Conservation (phyloP, 2,113 vertebrate genomes). For the Gallinago paraguaiae region DNA sequence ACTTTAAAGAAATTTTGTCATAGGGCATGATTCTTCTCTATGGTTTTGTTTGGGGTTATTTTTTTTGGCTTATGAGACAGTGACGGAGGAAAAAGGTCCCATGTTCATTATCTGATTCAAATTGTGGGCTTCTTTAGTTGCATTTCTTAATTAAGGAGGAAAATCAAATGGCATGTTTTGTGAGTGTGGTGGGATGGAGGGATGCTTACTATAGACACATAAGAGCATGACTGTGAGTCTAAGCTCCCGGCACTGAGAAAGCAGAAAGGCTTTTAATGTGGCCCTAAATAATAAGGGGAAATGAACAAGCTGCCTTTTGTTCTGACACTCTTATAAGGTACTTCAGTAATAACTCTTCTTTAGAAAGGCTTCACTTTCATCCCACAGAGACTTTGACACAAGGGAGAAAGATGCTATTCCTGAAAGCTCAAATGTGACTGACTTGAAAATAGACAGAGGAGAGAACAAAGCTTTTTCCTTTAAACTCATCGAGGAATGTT, state of each 20-base stretch:
- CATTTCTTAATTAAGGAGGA: background rate
- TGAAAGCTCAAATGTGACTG: conserved; percentile 7
- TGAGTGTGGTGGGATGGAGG: background rate
- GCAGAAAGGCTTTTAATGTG: background rate
- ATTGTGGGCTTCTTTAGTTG: background rate
- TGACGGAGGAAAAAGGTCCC: background rate
- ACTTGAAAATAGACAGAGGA: background rate
- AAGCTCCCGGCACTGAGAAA: background rate
- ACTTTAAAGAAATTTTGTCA: conserved; percentile 6
- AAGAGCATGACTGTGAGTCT: rapidly evolving
- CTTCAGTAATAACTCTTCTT: conserved; percentile 31
- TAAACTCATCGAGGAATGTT: conserved; percentile 10
- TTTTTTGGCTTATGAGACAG: background rate
- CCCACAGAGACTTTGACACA: conserved; percentile 32
- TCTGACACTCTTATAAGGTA: background rate
- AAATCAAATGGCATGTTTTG: background rate
- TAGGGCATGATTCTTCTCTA: background rate
- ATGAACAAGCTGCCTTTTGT: conserved; percentile 20
- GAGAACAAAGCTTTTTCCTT: conserved; percentile 31
- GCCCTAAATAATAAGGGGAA: conserved; percentile 9
- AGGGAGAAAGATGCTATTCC: conserved; percentile 28
- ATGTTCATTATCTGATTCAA: background rate
- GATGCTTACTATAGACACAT: rapidly evolving
- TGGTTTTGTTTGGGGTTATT: background rate
- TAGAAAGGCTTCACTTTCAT: conserved; percentile 36